Conservation (phyloP, 2,113 vertebrate genomes). For the Symphodus melops region DNA sequence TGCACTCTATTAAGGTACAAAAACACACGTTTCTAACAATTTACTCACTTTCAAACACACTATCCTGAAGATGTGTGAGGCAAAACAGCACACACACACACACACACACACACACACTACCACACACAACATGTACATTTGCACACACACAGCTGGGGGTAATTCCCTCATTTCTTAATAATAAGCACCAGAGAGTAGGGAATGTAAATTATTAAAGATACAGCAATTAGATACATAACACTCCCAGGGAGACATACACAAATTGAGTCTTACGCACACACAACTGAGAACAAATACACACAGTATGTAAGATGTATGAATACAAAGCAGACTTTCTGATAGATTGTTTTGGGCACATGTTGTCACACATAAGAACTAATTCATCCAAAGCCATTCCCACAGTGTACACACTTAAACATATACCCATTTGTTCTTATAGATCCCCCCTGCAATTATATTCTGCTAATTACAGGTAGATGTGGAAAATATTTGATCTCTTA, state of each 20-base stretch:
- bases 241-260: constrained; percentile 51
- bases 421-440: background rate
- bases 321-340: constrained; percentile 1
- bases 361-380: background rate
- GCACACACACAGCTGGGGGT: constrained; percentile 27
- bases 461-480: constrained; percentile 39
- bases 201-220: constrained; percentile 76
- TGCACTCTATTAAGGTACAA: background rate
- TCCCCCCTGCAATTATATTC: constrained; percentile 6
- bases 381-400: background rate
- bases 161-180: constrained; percentile 71
- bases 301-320: constrained; percentile 3
- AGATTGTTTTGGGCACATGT: constrained; percentile 13
- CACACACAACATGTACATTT: background rate
- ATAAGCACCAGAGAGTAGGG: constrained; percentile 64
- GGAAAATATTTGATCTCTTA: constrained; percentile 1
- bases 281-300: constrained; percentile 8
- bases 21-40: background rate
- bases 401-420: constrained; percentile 9
- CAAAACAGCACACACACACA: background rate
- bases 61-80: constrained; percentile 3
- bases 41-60: background rate
- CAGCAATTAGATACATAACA: constrained; percentile 75
- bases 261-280: constrained; percentile 19
- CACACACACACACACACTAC: constrained; percentile 2